Evolutionary conservation across 2,113 vertebrate genomes (phyloP), one percentile per base, ranked within the genome.

Genomic region (Phalacrocorax aristotelis): DNA sequence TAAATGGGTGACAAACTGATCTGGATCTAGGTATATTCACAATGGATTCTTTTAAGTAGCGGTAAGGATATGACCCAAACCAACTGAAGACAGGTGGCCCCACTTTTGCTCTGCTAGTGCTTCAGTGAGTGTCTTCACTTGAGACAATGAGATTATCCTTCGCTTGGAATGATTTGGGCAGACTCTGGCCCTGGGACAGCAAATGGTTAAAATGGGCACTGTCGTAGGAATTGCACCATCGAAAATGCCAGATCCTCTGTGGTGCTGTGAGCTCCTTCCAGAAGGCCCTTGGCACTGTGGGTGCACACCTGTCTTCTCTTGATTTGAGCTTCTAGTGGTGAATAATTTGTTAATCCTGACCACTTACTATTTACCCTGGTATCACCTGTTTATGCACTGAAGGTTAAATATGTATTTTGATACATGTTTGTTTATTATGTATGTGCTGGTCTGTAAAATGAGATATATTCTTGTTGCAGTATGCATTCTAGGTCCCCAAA

Each of bases 361-460:
- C 94, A 90, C 91, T 83, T 84, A 42, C 82, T 93, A 69, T 94
- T 93, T 96, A 88, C 95, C 97, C 96, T 96, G 95, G 76, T 90
- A 93, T 96, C 96, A 97, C 97, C 96, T 95, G 96, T 97, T 96
- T 94, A 96, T 97, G 97, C 97, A 98, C 97, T 98, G 97, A 97
- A 97, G 95, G 96, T 97, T 97, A 96, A 97, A 97, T 95, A 82
- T 16, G 85, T 95, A 92, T 96, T 95, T 97, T 97, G 93, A 97
- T 94, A 97, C 96, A 95, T 94, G 84, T 98, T 95, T 87, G 97
- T 97, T 97, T 98, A 90, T 95, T 95, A 91, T 95, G 93, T 97
- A 95, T 89, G 97, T 87, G 88, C 89, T 94, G 95, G 94, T 97
- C 97, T 98, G 96, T 97, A 97, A 97, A 97, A 96, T 96, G 96